These are phyloP conservation scores for Orthonyx spaldingii DNA, from an alignment of 2,113 vertebrate genomes.

Conservation along the genomic window DNA sequence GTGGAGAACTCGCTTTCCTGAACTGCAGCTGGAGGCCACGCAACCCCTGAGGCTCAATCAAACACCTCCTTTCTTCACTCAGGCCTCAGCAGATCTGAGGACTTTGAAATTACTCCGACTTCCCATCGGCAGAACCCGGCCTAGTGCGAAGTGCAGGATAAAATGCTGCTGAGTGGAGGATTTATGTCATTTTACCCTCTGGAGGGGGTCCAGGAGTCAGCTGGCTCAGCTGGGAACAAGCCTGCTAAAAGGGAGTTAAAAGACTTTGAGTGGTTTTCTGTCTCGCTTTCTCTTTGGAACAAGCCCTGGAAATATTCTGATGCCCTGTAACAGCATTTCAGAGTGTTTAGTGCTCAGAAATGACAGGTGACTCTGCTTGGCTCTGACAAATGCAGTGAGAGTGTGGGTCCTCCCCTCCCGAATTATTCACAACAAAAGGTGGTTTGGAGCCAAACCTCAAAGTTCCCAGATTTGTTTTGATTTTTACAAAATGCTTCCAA, in stretches of 20 bases:
- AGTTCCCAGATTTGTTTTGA: constrained; percentile 18
- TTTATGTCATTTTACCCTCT: not conserved
- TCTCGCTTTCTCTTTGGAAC: not conserved
- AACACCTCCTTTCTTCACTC: not conserved
- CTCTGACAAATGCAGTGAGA: constrained; percentile 2
- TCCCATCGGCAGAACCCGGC: not conserved
- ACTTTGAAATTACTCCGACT: not conserved
- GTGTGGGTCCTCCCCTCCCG: not conserved
- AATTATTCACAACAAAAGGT: not conserved
- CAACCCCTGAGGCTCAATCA: not conserved
- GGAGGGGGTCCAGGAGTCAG: not conserved
- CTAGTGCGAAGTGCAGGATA: not conserved
- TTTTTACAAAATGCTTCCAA: not conserved
- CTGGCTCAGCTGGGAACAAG: not conserved
- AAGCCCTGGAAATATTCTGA: not conserved
- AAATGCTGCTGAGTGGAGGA: not conserved
- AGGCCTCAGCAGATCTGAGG: not conserved
- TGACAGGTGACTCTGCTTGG: not conserved
- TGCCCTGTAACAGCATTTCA: not conserved
- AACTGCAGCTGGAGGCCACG: not conserved
- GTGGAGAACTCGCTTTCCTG: not conserved
- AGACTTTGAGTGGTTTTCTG: not conserved
- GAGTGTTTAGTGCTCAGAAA: not conserved
- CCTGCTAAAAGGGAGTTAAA: constrained; percentile 11
- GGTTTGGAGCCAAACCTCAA: not conserved